Evolutionary conservation across 2,888 invertebrate species (phyloP), one percentile per base, ranked within the genome.

Genomic region (Yponomeuta sedellus): DNA sequence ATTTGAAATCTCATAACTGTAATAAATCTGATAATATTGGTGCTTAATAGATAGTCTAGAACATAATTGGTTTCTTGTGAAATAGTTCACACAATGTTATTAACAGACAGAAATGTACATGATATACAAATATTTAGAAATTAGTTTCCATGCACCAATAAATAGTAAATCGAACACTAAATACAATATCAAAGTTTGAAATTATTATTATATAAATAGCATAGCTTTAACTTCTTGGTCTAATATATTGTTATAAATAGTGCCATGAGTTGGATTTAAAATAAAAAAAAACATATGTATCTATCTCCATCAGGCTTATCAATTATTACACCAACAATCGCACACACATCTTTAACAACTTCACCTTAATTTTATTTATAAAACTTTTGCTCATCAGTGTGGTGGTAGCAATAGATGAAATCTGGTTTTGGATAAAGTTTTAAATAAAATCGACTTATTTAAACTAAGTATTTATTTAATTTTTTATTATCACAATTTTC

Each of bases 41-140:
- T 86, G 86, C 86, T 86, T 85, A 62, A 71, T 81, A 81, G 78
- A 77, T 71, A 73, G 75, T 75, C 76, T 64, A 59, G 11, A 19
- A 8, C 25, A 59, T 22, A 59, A 58, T 25, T 25, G 25, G 5
- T 25, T 25, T 25, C 25, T 19, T 19, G 19, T 58, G 20, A 19
- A n/a, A 57, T 58, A 58, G 10, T 20, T 58, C 22, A 58, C 19
- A 58, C 12, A 58, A 58, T n/a, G 10, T n/a, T n/a, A 20, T 19
- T 34, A 34, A 34, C 34, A 34, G 34, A 8, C 34, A 34, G 34
- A 6, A 34, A 34, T 34, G 34, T 34, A 34, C 10, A 34, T 34
- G 8, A 34, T 34, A 34, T 34, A 34, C 8, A 20, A 58, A 19
- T n/a, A 10, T 11, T 59, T 34, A 0, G 1, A 34, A 34, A 34